phyloP scores from a whole-genome alignment of 2,797 vertebrate species.

The Mormyrus hasselquistii region DNA sequence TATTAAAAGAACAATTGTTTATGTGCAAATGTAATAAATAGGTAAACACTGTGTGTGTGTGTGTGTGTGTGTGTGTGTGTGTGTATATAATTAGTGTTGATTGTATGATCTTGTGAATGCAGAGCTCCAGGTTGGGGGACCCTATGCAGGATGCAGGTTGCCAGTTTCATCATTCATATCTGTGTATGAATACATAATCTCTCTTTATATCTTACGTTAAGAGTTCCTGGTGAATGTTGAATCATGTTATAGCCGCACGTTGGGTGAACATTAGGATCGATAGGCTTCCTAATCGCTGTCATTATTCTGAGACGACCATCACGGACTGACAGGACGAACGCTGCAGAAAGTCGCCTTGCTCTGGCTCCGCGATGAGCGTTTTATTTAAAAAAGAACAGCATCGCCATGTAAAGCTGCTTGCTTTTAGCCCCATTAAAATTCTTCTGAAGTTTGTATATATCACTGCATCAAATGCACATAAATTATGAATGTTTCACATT shows the following conservation, averaged over 20 bases:
- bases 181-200: conserved; percentile 70
- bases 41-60: conserved; percentile 31
- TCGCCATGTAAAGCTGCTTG: conserved; percentile 58
- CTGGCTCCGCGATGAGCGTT: conserved; percentile 45
- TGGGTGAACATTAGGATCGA: conserved; percentile 56
- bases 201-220: conserved; percentile 59
- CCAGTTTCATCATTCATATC: conserved; percentile 57
- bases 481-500: conserved; percentile 76
- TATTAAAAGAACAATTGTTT: conserved; percentile 47
- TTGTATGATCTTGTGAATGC: conserved; percentile 23
- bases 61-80: not conserved
- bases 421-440: conserved; percentile 71
- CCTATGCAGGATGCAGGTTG: not conserved
- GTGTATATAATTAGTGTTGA: conserved; percentile 45
- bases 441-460: conserved; percentile 73
- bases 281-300: conserved; percentile 38
- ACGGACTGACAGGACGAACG: conserved; percentile 30
- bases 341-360: conserved; percentile 47
- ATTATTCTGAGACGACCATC: conserved; percentile 42
- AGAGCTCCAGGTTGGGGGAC: not conserved
- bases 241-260: conserved; percentile 54
- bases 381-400: conserved; percentile 48
- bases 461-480: conserved; percentile 76
- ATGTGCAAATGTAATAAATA: conserved; percentile 59
- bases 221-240: conserved; percentile 66